Conservation (phyloP, 2,113 vertebrate genomes). For the Dicerorhinus sumatrensis region DNA sequence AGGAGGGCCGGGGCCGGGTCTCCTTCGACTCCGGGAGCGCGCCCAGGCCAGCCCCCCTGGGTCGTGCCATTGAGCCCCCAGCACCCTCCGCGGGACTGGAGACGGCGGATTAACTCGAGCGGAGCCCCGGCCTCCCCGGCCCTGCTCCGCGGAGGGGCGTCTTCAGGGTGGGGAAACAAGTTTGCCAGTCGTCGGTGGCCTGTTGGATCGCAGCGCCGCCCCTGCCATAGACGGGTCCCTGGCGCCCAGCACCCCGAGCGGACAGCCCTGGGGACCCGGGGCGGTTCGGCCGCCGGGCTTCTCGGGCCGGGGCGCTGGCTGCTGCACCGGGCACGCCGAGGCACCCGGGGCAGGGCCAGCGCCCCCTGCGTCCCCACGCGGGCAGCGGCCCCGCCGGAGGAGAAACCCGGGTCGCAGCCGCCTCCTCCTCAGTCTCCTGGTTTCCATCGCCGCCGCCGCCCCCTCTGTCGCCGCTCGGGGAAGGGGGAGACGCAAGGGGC, state of each 20-base stretch:
- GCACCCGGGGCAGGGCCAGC: slow-evolving; percentile 72
- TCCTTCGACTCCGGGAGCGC: not conserved
- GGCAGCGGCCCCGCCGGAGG: slow-evolving; percentile 55
- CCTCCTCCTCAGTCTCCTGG: slow-evolving; percentile 32
- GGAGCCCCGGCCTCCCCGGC: slow-evolving; percentile 2
- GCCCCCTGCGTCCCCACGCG: slow-evolving; percentile 65
- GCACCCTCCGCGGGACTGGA: slow-evolving; percentile 55
- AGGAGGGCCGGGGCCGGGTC: not conserved
- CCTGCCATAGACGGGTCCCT: slow-evolving; percentile 24
- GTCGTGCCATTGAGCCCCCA: not conserved
- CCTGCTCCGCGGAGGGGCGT: slow-evolving; percentile 49
- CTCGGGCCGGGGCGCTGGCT: slow-evolving; percentile 66
- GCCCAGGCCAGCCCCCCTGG: not conserved
- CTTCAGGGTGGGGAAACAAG: slow-evolving; percentile 69
- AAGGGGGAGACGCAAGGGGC: slow-evolving; percentile 25
- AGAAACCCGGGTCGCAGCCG: slow-evolving; percentile 32
- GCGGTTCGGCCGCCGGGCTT: not conserved
- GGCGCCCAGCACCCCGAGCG: not conserved
- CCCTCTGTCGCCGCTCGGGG: slow-evolving; percentile 1
- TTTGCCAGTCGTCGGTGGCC: slow-evolving; percentile 68
- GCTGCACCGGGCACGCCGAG: slow-evolving; percentile 50
- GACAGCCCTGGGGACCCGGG: slow-evolving; percentile 40
- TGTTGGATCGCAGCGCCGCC: slow-evolving; percentile 40
- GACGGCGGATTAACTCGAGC: not conserved
- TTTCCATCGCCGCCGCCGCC: not conserved